phyloP scores from a whole-genome alignment of 2,113 vertebrate genomes.

The Pseudopodoces humilis region DNA sequence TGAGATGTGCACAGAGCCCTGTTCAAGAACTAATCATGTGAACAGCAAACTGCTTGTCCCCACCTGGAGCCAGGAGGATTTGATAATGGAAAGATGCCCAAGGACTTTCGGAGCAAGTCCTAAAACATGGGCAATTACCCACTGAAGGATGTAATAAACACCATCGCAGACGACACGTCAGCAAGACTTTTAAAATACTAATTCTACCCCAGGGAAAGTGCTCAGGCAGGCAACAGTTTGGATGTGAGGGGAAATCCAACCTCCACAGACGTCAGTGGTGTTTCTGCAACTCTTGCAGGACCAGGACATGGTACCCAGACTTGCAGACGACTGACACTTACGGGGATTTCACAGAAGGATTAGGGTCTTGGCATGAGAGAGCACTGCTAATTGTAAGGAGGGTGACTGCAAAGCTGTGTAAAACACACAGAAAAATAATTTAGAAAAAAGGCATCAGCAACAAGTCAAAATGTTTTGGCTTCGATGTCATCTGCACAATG shows the following conservation, averaged over 20 bases:
- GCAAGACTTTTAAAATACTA: constrained; percentile 51
- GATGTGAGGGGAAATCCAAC: constrained; percentile 23
- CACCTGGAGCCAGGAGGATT: constrained; percentile 20
- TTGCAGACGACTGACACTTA: not conserved
- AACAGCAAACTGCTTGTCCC: constrained; percentile 6
- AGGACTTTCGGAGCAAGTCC: not conserved
- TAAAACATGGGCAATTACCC: not conserved
- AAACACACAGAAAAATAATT: not conserved
- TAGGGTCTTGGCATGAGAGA: not conserved
- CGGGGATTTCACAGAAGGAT: not conserved
- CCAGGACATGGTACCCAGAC: not conserved
- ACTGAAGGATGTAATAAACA: constrained; percentile 45
- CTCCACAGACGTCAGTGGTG: not conserved
- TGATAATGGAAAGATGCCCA: not conserved
- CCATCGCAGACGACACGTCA: constrained; percentile 26
- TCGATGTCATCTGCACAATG: not conserved
- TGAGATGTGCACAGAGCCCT: constrained; percentile 2
- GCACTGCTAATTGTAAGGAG: not conserved
- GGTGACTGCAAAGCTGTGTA: not conserved
- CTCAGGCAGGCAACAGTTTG: not conserved
- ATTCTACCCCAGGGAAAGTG: constrained; percentile 38
- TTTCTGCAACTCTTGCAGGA: constrained; percentile 27
- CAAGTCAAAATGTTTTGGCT: constrained; percentile 9
- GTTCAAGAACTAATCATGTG: not conserved
- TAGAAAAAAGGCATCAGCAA: not conserved